phyloP scores from a whole-genome alignment of 2,797 vertebrate genomes.

The Kryptopterus vitreolus region DNA sequence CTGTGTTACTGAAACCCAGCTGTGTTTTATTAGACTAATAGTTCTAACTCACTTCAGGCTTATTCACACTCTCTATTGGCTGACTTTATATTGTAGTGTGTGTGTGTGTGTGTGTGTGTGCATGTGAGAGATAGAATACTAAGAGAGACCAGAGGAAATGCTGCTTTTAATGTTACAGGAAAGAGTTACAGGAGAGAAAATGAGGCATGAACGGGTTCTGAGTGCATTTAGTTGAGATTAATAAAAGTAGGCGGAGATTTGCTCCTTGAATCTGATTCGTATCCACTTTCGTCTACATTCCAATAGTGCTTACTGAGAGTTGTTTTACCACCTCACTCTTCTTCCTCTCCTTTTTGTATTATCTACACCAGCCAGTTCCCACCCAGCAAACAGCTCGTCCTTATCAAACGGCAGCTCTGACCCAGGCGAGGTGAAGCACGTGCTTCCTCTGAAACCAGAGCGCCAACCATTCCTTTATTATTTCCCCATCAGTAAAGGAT shows the following conservation, averaged over 20 bases:
- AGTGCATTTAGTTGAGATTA: background rate
- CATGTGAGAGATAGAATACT: background rate
- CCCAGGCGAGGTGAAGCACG: background rate
- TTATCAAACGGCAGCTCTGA: background rate
- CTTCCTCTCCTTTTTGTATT: background rate
- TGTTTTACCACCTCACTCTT: no score
- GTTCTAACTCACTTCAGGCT: background rate
- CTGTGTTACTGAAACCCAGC: background rate
- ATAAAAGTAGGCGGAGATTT: background rate
- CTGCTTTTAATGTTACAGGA: background rate
- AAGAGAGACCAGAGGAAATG: background rate
- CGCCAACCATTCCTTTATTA: no score
- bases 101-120: background rate
- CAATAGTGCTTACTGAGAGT: no score
- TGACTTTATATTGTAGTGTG: background rate
- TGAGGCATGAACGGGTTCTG: background rate
- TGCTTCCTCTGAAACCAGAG: background rate
- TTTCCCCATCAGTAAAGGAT: no score
- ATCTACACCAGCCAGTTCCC: background rate
- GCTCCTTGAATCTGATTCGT: background rate
- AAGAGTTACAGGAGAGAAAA: background rate
- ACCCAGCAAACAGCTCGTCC: background rate
- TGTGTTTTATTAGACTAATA: background rate
- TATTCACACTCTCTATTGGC: background rate
- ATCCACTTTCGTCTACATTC: no score